Evolutionary conservation across 2,113 vertebrate genomes (phyloP), one percentile per base, ranked within the genome.

Genomic region (Oncorhynchus masou): DNA sequence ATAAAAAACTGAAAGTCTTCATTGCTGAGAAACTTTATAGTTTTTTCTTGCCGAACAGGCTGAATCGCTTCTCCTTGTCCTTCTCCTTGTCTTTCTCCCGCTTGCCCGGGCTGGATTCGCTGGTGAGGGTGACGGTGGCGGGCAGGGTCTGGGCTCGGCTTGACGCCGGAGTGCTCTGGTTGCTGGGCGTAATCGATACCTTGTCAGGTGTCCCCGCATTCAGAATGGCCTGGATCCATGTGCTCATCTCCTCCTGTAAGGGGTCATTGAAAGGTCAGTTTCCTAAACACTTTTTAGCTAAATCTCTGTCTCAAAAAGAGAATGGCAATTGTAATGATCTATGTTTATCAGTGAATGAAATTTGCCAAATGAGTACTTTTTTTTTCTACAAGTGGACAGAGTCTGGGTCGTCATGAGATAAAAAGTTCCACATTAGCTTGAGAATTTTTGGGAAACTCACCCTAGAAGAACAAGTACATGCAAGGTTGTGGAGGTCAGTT

Each of bases 31-130:
- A 71, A 82, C 84, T 84, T 91, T 93, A 95, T 95, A 95, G 96
- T 81, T 99, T 99, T 93, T 98, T 99, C 92, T 99, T 99, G 92
- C 97, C 96, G 90, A 99, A 99, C 82, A 99, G 94, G 86, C 96
- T 98, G 93, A 99, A 99, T 83, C 97, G 94, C 85, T 99, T 99
- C 91, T 98, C 97, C 82, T 97, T 96, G 88, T 92, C 91, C 75
- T 92, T 91, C 73, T 96, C 95, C 88, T 95, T 97, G 84, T 98
- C 96, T 85, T 97, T 98, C 86, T 97, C 96, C 71, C 95, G 67
- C 67, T 34, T 68, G 75, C 96, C 96, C 7, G 96, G 96, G 91
- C 96, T 98, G 76, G 96, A 97, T 87, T 98, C 97, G 66, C 92
- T 95, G 85, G 95, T 93, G 75, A 96, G 90, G 70, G 94, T 94